Evolutionary conservation across 2,888 invertebrate species (phyloP).

Genomic region (Chymomyza procnemis): DNA sequence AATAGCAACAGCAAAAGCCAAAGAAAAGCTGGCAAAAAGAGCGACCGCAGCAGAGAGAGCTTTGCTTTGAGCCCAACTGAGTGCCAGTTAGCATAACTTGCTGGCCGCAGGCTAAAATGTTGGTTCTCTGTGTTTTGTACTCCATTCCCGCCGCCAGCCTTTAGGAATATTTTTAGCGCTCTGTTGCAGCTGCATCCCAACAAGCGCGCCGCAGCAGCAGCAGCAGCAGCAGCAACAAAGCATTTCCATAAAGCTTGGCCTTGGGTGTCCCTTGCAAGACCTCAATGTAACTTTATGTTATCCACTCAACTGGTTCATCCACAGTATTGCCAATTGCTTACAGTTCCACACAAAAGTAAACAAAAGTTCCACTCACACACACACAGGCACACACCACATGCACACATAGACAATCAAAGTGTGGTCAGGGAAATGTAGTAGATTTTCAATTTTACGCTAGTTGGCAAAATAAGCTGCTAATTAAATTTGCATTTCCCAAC

Average conservation of each 20-base stretch:
- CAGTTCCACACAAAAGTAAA: background rate
- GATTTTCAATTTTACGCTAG: conserved; percentile 58
- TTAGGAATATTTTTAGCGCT: background rate
- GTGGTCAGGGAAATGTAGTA: background rate
- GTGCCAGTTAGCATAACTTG: conserved; percentile 63
- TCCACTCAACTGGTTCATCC: background rate
- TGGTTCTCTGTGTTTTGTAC: conserved; percentile 13
- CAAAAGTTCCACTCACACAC: background rate
- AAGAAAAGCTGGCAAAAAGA: conserved; percentile 14
- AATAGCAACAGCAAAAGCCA: conserved; percentile 13
- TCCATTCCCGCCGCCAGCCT: background rate
- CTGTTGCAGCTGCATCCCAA: conserved; percentile 10
- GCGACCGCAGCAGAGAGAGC: conserved; percentile 10
- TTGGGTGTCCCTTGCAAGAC: background rate
- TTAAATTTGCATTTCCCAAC: conserved; percentile 59
- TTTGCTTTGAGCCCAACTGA: conserved; percentile 42
- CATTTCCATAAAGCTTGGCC: background rate
- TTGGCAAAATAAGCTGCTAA: conserved; percentile 57
- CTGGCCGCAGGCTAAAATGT: conserved; percentile 60
- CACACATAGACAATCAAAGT: background rate
- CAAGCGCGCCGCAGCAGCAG: background rate
- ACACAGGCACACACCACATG: background rate
- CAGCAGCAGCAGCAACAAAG: background rate
- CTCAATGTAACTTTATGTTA: background rate
- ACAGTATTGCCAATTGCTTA: background rate